Evolutionary conservation across 2,888 invertebrate genomes (phyloP).

Genomic region (Dyspetes luteomarginatus): DNA sequence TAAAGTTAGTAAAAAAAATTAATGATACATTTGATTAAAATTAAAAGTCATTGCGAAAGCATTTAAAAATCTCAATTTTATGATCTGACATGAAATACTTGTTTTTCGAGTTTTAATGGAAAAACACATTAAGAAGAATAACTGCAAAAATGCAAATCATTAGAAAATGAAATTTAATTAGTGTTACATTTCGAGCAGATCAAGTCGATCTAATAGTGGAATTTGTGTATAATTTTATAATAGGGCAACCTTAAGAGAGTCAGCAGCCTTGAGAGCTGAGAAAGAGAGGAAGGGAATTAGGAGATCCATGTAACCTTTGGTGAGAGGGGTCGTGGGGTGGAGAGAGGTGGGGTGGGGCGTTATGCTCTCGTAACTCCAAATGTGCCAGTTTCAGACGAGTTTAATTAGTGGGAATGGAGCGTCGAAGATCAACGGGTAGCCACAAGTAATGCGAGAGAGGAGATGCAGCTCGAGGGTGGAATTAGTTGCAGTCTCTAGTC

Average conservation of each 20-base stretch:
- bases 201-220: background rate
- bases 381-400: slow-evolving; percentile 46
- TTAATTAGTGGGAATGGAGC: slow-evolving; percentile 56
- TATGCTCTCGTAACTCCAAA: slow-evolving; percentile 33
- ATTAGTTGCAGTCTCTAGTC: slow-evolving; percentile 33
- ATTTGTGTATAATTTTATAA: slow-evolving; percentile 13
- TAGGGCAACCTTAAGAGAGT: slow-evolving; percentile 16
- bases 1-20: too few species aligned
- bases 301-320: slow-evolving; percentile 4
- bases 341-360: too few species aligned
- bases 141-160: too few species aligned
- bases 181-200: background rate
- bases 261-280: slow-evolving; percentile 26
- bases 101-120: too few species aligned
- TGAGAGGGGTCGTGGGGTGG: too few species aligned
- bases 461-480: slow-evolving; percentile 28
- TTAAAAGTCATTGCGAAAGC: too few species aligned
- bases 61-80: too few species aligned
- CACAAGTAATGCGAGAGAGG: slow-evolving; percentile 49
- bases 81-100: too few species aligned
- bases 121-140: too few species aligned
- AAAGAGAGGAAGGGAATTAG: background rate
- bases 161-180: too few species aligned
- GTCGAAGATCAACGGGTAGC: slow-evolving; percentile 52
- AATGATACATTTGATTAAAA: too few species aligned